A percentile compares a stretch with the other conserved stretches of the same genome.
Evolutionary conservation across 2,113 vertebrate genomes (phyloP).

Genomic region (Zosterops pallidus): DNA sequence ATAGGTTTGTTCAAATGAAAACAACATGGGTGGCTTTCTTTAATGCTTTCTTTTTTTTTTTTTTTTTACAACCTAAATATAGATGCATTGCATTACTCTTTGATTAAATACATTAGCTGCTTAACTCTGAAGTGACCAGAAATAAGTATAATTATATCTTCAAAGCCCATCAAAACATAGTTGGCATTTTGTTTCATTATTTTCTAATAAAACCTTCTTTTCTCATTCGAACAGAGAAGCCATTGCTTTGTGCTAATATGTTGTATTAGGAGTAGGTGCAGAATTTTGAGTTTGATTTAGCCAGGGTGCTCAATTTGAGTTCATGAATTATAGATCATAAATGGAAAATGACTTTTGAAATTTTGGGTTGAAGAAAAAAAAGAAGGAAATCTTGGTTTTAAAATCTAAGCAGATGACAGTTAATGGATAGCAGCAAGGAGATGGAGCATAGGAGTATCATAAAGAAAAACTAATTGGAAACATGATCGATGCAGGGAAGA

Average conservation of each 20-base stretch:
- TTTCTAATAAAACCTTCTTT: slow-evolving; percentile 58
- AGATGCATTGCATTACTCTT: slow-evolving; percentile 42
- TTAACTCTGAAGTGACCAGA: slow-evolving; percentile 56
- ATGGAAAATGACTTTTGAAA: slow-evolving; percentile 71
- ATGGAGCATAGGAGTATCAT: slow-evolving; percentile 23
- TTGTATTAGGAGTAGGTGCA: slow-evolving; percentile 58
- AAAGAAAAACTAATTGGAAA: slow-evolving; percentile 66
- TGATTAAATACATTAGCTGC: slow-evolving; percentile 55
- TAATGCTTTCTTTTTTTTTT: background rate
- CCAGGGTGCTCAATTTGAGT: slow-evolving; percentile 68
- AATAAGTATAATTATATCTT: slow-evolving; percentile 50
- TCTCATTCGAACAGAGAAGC: slow-evolving; percentile 10
- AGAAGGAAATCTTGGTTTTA: slow-evolving; percentile 76
- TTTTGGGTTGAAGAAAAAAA: slow-evolving; percentile 73
- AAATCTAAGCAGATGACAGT: slow-evolving; percentile 64
- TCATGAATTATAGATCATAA: slow-evolving; percentile 80
- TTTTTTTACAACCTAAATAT: slow-evolving; percentile 39
- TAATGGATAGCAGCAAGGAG: slow-evolving; percentile 64
- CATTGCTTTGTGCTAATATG: slow-evolving; percentile 33
- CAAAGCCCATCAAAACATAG: slow-evolving; percentile 50
- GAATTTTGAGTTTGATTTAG: slow-evolving; percentile 72
- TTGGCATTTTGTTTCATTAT: slow-evolving; percentile 50
- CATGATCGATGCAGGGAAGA: background rate
- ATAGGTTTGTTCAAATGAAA: slow-evolving; percentile 32
- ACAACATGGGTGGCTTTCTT: background rate